A percentile compares a stretch with the other conserved stretches of the same genome.
These are phyloP conservation scores for Trinectes maculatus DNA, from an alignment of 2,113 vertebrate genomes.

Conservation along the genomic window DNA sequence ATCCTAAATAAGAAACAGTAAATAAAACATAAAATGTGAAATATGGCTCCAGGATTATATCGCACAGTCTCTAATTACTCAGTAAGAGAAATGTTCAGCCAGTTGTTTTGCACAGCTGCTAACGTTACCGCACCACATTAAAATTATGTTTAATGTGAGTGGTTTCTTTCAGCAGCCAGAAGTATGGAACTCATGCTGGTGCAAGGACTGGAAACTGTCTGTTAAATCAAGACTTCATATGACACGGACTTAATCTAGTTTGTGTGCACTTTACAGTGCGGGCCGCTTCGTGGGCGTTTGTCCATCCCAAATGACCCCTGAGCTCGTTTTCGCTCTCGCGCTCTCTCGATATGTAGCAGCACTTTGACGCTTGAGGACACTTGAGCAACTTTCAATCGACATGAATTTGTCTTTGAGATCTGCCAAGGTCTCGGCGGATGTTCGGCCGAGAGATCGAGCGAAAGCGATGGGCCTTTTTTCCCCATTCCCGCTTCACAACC, in stretches of 20 bases:
- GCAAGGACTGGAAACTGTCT: constrained; percentile 11
- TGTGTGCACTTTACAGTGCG: constrained; percentile 8
- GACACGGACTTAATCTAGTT: constrained; percentile 40
- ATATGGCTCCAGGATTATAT: not conserved
- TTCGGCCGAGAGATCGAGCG: constrained; percentile 36
- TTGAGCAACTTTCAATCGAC: constrained; percentile 71
- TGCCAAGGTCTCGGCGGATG: constrained; percentile 63
- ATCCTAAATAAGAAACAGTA: not conserved
- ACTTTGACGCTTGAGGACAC: constrained; percentile 71
- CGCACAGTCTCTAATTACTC: not conserved
- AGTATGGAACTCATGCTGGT: constrained; percentile 1
- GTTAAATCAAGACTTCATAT: constrained; percentile 48
- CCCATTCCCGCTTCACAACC: constrained; percentile 59
- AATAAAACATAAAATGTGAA: not conserved
- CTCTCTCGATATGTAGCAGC: constrained; percentile 54
- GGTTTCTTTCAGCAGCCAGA: constrained; percentile 16
- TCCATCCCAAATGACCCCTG: constrained; percentile 43
- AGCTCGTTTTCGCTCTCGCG: constrained; percentile 28
- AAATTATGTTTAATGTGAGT: constrained; percentile 1
- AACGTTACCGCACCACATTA: not conserved
- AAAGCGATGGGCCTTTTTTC: constrained; percentile 66
- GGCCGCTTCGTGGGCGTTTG: constrained; percentile 15
- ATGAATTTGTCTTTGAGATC: constrained; percentile 72
- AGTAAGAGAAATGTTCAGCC: not conserved
- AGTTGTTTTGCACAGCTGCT: not conserved